Evolutionary conservation across 1,140 invertebrate species (phyloP).

Genomic region (Phthorimaea operculella): DNA sequence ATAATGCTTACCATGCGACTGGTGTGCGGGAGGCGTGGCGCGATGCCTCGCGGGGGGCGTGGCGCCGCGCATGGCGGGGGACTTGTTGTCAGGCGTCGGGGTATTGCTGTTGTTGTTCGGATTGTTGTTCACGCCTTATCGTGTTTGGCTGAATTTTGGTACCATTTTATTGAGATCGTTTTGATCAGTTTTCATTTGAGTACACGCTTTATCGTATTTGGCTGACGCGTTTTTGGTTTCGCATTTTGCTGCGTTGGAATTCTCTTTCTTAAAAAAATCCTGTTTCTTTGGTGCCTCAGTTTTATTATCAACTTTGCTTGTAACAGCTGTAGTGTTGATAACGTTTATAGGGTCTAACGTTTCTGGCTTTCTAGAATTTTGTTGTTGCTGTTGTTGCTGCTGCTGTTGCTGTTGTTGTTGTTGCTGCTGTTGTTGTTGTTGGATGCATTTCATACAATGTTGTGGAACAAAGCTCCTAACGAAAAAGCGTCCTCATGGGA

Average conservation of each 20-base stretch:
- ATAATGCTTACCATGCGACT: conserved; percentile 46
- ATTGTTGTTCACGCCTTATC: too few species aligned
- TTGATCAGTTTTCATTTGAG: conserved; percentile 55
- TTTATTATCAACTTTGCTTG: conserved; percentile 56
- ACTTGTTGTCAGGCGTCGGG: background rate
- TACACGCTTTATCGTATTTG: conserved; percentile 61
- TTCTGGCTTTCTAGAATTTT: conserved; percentile 49
- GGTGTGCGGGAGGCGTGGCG: conserved; percentile 59
- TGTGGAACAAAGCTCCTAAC: too few species aligned
- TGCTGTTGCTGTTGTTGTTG: conserved; percentile 11
- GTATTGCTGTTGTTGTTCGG: background rate
- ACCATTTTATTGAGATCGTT: conserved; percentile 64
- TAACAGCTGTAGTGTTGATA: conserved; percentile 48
- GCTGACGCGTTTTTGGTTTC: conserved; percentile 49
- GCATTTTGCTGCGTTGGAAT: conserved; percentile 50
- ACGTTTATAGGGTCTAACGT: conserved; percentile 61
- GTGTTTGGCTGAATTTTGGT: conserved; percentile 69
- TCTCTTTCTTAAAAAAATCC: conserved; percentile 68
- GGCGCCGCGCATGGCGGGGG: conserved; percentile 34
- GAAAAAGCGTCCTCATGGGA: too few species aligned
- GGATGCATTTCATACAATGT: too few species aligned
- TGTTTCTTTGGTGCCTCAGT: conserved; percentile 61
- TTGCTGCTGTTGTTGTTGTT: too few species aligned
- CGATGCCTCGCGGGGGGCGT: conserved; percentile 56
- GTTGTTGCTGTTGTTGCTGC: conserved; percentile 27